Base-by-base conservation (phyloP, 2,797 vertebrate genomes). In the Hippopotamyrus pictus region DNA sequence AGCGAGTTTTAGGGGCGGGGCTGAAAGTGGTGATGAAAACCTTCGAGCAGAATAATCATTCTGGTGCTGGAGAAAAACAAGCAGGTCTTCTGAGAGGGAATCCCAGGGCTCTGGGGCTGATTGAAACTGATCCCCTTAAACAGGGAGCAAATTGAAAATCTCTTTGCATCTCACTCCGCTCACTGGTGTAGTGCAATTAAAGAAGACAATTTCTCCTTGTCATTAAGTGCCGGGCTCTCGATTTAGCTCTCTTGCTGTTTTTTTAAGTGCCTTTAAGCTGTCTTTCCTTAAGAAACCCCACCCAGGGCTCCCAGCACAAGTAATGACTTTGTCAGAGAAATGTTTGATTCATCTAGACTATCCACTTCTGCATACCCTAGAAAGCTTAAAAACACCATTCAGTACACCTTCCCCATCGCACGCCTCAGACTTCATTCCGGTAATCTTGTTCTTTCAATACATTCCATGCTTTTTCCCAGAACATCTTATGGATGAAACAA, bases 81-180 rank as follows among this genome's bases (percentile, higher is more conserved):
- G 17, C 11, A 11, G 29, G 89, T 19, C 89, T 44, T 73, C 84
- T 48, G 29, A 59, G 46, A 76, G 46, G 83, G 50, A 73, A 33
- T 3, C 83, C 62, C 57, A 92, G 92, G 88, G 88, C 91, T 91
- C 89, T 92, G 93, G 90, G 92, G 92, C 93, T 95, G 94, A 95
- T 94, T 95, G 95, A 95, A 95, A 94, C 93, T 94, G 94, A 96
- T 94, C 94, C 93, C 90, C 91, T 95, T 94, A 91, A 92, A 93
- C 89, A 90, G 91, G 92, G 93, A 94, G 94, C 94, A 95, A 96
- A 96, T 94, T 95, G 95, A 95, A 95, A 96, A 95, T 94, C 94
- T 95, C 93, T 94, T 94, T 93, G 93, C 89, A 90, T 93, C 92
- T 93, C 91, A 85, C 84, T 90, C 91, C 92, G 90, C 91, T 94